Evolutionary conservation across 2,113 vertebrate species (phyloP), one percentile per base, ranked within the genome.

Genomic region (Tragelaphus scriptus): DNA sequence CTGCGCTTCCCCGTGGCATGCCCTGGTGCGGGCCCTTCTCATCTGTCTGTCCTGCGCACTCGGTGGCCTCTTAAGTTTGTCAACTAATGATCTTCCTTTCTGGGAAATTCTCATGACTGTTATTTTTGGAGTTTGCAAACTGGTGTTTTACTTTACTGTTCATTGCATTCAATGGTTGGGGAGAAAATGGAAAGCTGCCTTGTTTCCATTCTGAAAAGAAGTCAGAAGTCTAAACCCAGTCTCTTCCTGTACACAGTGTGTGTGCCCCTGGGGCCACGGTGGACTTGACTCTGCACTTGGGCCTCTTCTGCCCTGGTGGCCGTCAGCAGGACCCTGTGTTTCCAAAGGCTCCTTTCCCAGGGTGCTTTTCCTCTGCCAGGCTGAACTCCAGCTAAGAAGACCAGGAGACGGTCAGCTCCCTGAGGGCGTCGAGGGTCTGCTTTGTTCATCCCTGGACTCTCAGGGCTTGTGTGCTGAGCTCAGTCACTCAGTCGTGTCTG

Each of bases 331-430:
- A 32, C 80, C 79, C 61, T 2, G 85, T 90, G 94, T 95, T 98
- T 81, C 7, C 0, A 5, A 68, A 59, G 75, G 56, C 77, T 96
- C 84, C 14, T 96, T 96, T 79, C 63, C 63, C 85, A 55, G 85
- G 89, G 86, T 77, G 75, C 56, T 71, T 98, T 98, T 96, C 95
- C 58, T 95, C 95, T 55, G 92, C 90, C 82, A 49, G 94, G 89
- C 91, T 26, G 65, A 95, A 94, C 94, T 95, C 47, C 2, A 26
- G 44, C 30, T 28, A 15, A 36, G 59, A 65, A 79, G 61, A 58
- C 36, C 15, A 28, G 65, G 36, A 28, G 53, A 19, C 1, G 4
- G 19, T 5, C 19, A 84, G 58, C 51, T 26, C 36, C 36, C 44
- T 7, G 28, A 14, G 61, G 30, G 11, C 79, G 3, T 58, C 1